Conservation (phyloP, 2,888 invertebrate genomes). For the Imbricaverruca yamaguchii region DNA sequence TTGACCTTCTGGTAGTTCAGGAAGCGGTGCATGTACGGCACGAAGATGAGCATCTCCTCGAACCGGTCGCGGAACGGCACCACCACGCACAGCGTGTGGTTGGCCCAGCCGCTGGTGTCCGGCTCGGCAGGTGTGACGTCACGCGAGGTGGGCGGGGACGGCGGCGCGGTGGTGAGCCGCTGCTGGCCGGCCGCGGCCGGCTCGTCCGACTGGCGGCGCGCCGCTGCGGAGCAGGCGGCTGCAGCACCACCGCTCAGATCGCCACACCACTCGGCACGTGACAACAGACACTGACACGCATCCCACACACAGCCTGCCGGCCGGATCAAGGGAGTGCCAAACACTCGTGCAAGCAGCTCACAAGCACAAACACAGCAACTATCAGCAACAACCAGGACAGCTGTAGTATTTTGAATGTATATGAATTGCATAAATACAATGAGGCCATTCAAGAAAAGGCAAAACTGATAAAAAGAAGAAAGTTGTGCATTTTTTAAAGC, state of each 20-base stretch:
- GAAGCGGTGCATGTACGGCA: constrained; percentile 79
- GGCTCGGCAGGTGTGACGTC: neutral
- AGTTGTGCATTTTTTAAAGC: too few relatives aligned
- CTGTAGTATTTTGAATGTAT: too few relatives aligned
- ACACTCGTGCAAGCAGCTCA: too few relatives aligned
- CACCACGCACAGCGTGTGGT: constrained; percentile 68
- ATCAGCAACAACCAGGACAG: too few relatives aligned
- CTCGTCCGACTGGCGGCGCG: neutral
- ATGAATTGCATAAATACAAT: too few relatives aligned
- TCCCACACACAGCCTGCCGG: neutral
- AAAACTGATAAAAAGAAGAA: too few relatives aligned
- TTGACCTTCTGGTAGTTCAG: constrained; percentile 56
- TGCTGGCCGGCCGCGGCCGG: constrained; percentile 61
- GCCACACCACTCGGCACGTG: too few relatives aligned
- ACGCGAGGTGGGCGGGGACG: constrained; percentile 41
- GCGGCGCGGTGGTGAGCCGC: constrained; percentile 63
- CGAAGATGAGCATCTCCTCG: constrained; percentile 88
- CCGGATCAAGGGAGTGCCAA: too few relatives aligned
- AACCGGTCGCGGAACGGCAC: constrained; percentile 94
- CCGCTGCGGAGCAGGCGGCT: neutral
- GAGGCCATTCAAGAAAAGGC: too few relatives aligned
- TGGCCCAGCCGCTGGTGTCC: neutral
- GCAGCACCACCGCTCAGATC: neutral
- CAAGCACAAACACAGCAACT: too few relatives aligned
- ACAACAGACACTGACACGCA: neutral